Base-by-base conservation (phyloP, 2,888 invertebrate genomes). In the Hemaris fuciformis region DNA sequence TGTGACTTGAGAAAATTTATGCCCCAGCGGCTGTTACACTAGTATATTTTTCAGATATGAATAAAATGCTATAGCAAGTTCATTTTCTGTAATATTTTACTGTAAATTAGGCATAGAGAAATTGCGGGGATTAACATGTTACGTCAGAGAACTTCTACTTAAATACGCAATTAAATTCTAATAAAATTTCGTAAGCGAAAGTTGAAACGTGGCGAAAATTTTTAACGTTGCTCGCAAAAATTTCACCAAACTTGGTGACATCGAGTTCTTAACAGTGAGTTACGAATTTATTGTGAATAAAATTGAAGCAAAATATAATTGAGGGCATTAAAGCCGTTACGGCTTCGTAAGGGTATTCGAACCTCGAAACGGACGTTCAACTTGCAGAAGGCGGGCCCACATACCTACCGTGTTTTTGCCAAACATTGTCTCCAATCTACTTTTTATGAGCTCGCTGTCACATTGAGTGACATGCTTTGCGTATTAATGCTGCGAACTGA, bases 341-440 rank as follows among this genome's bases (percentile, higher is more conserved):
- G 77, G 74, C 62, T 66, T 64, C 66, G 61, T 67, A 73, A 73
- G 71, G 66, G 65, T 67, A 64, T 59, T 64, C 56, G 58, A 70
- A 70, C 72, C 66, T 63, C 60, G 69, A 66, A 31, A 74, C 79
- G 85, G 79, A 63, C 84, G 66, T 84, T 84, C 83, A 87, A 87
- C 87, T 80, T 78, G 60, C 64, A 72, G 69, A 63, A 77, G 80
- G 77, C 78, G 81, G 76, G 70, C 75, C 79, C 76, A 71, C 66
- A 69, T 72, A 68, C 72, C 78, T 72, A 68, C 72, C 78, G 66
- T 64, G 74, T 87, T 84, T 87, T 73, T 76, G 43, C 59, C 66
- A 67, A 64, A 63, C 68, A 73, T 73, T 70, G 74, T 75, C 66
- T 76, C 69, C 65, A 73, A 76, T 78, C 77, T 72, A 72, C 74